Conservation (phyloP, 2,113 vertebrate genomes). For the Sphyrna mokarran region DNA sequence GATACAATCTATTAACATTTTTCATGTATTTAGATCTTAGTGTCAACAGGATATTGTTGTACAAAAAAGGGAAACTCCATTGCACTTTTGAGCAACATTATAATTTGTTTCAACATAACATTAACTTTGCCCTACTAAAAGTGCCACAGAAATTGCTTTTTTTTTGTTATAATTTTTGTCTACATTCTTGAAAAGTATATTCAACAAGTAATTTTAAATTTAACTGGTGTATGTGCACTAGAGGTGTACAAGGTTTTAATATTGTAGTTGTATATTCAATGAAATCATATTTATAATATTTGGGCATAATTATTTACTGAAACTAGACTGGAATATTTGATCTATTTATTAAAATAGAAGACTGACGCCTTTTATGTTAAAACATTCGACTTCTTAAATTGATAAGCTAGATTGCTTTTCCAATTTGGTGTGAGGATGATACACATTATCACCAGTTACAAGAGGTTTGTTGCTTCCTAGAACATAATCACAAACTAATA, state of each 20-base stretch:
- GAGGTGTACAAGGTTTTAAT: neutral
- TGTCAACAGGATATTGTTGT: neutral
- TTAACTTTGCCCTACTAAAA: neutral
- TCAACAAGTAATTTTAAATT: neutral
- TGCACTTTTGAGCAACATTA: neutral
- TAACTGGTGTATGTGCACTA: neutral
- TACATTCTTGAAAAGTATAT: neutral
- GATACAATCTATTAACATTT: neutral
- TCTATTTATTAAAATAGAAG: neutral
- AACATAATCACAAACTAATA: neutral
- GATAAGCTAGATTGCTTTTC: neutral
- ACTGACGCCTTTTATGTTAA: neutral
- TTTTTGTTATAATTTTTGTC: neutral
- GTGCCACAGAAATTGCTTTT: neutral
- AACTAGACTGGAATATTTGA: neutral
- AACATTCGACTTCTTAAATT: neutral
- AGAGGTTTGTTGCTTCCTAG: neutral
- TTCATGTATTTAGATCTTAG: neutral
- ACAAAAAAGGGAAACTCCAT: neutral
- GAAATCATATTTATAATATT: neutral
- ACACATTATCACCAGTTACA: neutral
- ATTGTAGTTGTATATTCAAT: no score
- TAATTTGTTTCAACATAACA: neutral
- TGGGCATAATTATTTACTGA: neutral
- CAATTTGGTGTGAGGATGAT: neutral